Evolutionary conservation across 2,888 invertebrate species (phyloP).

Genomic region (Mythimna lalbum): DNA sequence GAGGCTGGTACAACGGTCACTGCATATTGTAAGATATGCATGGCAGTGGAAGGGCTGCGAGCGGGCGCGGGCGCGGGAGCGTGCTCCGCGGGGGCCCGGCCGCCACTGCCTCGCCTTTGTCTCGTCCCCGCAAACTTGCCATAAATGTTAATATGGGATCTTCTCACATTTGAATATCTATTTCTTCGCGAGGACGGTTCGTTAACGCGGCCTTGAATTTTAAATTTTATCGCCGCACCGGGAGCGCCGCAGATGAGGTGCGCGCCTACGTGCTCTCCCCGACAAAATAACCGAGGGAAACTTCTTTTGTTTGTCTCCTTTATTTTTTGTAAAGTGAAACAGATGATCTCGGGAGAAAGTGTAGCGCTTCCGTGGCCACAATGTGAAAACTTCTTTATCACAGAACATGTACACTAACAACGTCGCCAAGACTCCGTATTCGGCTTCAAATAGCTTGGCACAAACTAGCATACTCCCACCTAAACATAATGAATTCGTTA

Average conservation of each 20-base stretch:
- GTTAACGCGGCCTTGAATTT: slow-evolving; percentile 91
- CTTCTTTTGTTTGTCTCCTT: slow-evolving; percentile 83
- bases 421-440: background rate
- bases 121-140: slow-evolving; percentile 90
- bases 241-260: slow-evolving; percentile 89
- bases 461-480: background rate
- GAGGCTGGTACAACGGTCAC: slow-evolving; percentile 58
- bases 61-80: slow-evolving; percentile 59
- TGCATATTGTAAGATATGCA: slow-evolving; percentile 76
- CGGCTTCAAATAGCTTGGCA: slow-evolving; percentile 28
- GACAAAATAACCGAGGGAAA: slow-evolving; percentile 84
- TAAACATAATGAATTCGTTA: slow-evolving; percentile 52
- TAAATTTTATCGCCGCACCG: slow-evolving; percentile 89
- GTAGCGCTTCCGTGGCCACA: slow-evolving; percentile 31
- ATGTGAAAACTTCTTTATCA: slow-evolving; percentile 6
- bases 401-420: slow-evolving; percentile 5
- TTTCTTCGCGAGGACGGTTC: slow-evolving; percentile 90
- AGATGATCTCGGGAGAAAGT: slow-evolving; percentile 66
- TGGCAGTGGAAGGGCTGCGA: slow-evolving; percentile 59
- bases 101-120: slow-evolving; percentile 80
- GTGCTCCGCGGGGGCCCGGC: slow-evolving; percentile 73
- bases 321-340: slow-evolving; percentile 77
- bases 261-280: slow-evolving; percentile 89
- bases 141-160: slow-evolving; percentile 91
- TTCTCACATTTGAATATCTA: slow-evolving; percentile 91